These are phyloP conservation scores for Lagorchestes hirsutus DNA, from an alignment of 2,797 vertebrate genomes.

Conservation along the genomic window DNA sequence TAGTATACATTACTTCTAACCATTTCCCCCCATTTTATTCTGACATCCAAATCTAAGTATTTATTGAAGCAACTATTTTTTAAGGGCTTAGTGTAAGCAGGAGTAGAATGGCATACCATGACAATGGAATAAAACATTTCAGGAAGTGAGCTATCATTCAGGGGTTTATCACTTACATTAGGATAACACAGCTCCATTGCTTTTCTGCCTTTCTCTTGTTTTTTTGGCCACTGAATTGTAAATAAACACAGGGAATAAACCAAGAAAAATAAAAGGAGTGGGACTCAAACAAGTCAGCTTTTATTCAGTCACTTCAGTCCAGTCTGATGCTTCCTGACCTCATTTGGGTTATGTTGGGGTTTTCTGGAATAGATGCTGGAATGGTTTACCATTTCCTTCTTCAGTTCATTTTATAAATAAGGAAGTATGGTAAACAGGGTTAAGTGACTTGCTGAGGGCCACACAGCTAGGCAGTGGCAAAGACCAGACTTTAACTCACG, in stretches of 20 bases:
- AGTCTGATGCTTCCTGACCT: not conserved
- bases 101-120: constrained; percentile 39
- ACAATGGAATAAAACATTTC: constrained; percentile 31
- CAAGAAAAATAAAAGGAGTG: not conserved
- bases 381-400: not conserved
- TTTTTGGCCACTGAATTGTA: constrained; percentile 24
- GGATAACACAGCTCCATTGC: constrained; percentile 26
- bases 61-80: constrained; percentile 32
- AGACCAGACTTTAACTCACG: not conserved
- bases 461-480: not conserved
- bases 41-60: constrained; percentile 49
- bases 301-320: not conserved
- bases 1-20: constrained; percentile 40
- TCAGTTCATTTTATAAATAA: not conserved
- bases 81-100: not conserved
- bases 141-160: constrained; percentile 30
- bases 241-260: constrained; percentile 3
- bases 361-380: not conserved
- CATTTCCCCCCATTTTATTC: constrained; percentile 20
- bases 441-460: not conserved
- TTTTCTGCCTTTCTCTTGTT: constrained; percentile 16
- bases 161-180: constrained; percentile 49
- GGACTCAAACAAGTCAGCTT: not conserved
- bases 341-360: not conserved
- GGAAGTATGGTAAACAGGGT: not conserved